Conservation (phyloP, 2,797 vertebrate genomes). For the Semaprochilodus insignis region DNA sequence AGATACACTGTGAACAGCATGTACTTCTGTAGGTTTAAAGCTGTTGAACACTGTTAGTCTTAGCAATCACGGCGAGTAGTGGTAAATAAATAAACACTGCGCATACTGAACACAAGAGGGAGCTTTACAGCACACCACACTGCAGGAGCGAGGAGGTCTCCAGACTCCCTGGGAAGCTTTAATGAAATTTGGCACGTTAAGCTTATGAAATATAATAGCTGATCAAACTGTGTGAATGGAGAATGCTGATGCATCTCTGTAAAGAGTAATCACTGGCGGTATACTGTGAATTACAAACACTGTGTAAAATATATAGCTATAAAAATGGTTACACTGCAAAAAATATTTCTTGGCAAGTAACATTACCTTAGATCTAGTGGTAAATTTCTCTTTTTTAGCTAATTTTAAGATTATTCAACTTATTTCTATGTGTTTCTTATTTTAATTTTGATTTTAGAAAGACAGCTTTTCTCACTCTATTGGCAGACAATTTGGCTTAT, state of each 20-base stretch:
- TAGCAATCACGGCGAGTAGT: background rate
- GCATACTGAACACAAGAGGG: background rate
- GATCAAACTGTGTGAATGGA: background rate
- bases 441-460: too few species aligned
- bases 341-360: too few species aligned
- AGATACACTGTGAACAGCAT: background rate
- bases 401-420: too few species aligned
- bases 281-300: background rate
- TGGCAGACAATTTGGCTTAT: too few species aligned
- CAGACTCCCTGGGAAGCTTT: background rate
- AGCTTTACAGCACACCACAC: background rate
- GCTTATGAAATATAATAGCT: background rate
- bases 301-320: background rate
- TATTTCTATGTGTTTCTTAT: too few species aligned
- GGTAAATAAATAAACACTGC: background rate
- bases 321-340: background rate
- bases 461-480: too few species aligned
- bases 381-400: too few species aligned
- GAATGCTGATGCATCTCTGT: background rate
- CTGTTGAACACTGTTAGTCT: background rate
- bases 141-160: background rate
- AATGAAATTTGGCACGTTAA: background rate
- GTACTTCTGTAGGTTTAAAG: background rate
- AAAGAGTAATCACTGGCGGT: background rate
- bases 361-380: too few species aligned